These are phyloP conservation scores for Pogonomyrmex californicus DNA, from an alignment of 1,140 invertebrate genomes.

Conservation along the genomic window DNA sequence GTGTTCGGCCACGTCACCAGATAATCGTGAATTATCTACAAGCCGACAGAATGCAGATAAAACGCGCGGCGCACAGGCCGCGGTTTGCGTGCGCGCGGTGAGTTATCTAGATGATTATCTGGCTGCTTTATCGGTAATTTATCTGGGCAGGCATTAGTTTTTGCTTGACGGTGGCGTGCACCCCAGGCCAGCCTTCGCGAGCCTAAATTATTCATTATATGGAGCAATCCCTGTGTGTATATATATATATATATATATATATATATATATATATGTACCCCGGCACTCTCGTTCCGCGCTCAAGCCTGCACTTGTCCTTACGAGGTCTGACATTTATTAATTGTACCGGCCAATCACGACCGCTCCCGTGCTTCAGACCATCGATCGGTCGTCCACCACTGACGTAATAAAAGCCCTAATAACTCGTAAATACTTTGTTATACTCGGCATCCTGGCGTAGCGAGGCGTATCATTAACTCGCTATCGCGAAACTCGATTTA, in stretches of 20 bases:
- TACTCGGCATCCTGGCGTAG: not conserved
- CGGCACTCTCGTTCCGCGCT: conserved; percentile 14
- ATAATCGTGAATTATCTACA: conserved; percentile 75
- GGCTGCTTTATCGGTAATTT: conserved; percentile 86
- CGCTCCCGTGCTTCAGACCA: conserved; percentile 1
- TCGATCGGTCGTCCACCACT: conserved; percentile 31
- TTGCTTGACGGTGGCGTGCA: conserved; percentile 85
- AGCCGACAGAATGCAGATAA: conserved; percentile 58
- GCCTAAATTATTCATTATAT: conserved; percentile 86
- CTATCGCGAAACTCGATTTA: not conserved
- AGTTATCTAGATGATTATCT: conserved; percentile 85
- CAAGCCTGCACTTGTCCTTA: conserved; percentile 66
- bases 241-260: not conserved
- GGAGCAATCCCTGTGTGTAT: conserved; percentile 75
- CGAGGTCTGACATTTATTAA: conserved; percentile 67
- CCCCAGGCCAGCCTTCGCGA: conserved; percentile 78
- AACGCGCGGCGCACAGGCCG: conserved; percentile 53
- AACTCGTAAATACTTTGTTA: conserved; percentile 8
- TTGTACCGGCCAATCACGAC: conserved; percentile 53
- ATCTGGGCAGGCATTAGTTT: conserved; percentile 87
- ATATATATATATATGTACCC: not conserved
- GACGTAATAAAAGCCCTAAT: conserved; percentile 44
- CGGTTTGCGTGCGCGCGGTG: conserved; percentile 78
- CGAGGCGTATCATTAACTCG: not conserved
- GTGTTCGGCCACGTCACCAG: conserved; percentile 73